These are phyloP conservation scores for Neogale vison DNA, from an alignment of 2,113 vertebrate genomes.

Conservation along the genomic window DNA sequence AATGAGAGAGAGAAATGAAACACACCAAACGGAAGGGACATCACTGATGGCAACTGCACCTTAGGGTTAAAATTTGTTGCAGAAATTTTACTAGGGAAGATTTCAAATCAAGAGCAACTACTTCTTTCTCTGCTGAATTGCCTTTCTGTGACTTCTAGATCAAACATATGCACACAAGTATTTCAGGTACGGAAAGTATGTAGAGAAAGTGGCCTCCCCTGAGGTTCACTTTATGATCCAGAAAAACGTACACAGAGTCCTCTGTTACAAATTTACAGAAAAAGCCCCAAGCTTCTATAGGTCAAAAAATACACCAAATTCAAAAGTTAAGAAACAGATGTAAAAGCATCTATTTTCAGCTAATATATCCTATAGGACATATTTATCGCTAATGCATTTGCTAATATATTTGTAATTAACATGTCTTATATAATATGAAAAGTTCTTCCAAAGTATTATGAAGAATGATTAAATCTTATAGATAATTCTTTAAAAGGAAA, in stretches of 20 bases:
- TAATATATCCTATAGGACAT: not conserved
- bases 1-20: not conserved
- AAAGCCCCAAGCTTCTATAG: not conserved
- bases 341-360: not conserved
- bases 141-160: not conserved
- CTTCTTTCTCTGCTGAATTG: not conserved
- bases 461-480: not conserved
- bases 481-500: not conserved
- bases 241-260: not conserved
- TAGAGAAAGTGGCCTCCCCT: not conserved
- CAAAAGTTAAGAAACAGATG: conserved; percentile 2
- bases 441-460: not conserved
- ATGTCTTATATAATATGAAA: not conserved
- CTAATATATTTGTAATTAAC: not conserved
- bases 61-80: not conserved
- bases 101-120: not conserved
- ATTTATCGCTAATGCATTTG: not conserved
- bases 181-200: not conserved
- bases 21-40: not conserved
- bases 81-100: not conserved
- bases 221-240: not conserved
- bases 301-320: not conserved
- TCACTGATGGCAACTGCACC: not conserved
- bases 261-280: not conserved
- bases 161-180: not conserved